Evolutionary conservation across 2,888 invertebrate genomes (phyloP).

Genomic region (Actias luna): DNA sequence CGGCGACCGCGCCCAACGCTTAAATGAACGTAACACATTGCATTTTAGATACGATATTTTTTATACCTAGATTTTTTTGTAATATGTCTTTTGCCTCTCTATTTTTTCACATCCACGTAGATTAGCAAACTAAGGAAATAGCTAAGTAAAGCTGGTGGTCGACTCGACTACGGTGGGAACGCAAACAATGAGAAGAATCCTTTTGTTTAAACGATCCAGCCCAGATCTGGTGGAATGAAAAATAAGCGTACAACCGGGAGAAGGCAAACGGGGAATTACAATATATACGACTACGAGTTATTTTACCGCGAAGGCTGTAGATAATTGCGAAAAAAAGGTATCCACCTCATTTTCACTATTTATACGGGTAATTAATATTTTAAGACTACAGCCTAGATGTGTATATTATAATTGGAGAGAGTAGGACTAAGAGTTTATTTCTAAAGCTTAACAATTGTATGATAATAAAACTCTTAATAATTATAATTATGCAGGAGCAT

Average conservation of each 20-base stretch:
- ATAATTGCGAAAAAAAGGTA: conserved; percentile 55
- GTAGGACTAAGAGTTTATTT: no score
- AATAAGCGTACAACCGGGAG: conserved; percentile 56
- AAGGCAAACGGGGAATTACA: conserved; percentile 57
- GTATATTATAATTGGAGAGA: neutral
- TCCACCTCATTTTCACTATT: conserved; percentile 32
- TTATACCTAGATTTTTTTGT: neutral
- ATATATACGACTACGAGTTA: conserved; percentile 66
- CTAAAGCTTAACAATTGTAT: no score
- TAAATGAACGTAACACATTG: neutral
- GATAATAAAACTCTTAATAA: no score
- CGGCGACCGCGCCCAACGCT: neutral
- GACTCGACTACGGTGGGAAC: neutral
- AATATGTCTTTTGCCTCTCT: neutral
- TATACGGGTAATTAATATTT: conserved; percentile 33
- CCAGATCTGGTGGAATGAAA: conserved; percentile 63
- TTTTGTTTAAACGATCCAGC: conserved; percentile 60
- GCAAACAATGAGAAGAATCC: conserved; percentile 63
- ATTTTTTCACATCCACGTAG: neutral
- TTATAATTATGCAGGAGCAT: no score
- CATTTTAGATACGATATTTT: neutral
- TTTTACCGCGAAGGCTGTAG: conserved; percentile 47
- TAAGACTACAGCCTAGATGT: conserved; percentile 1
- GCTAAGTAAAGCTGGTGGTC: conserved; percentile 16
- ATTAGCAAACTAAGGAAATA: conserved; percentile 5